Evolutionary conservation across 2,888 invertebrate species (phyloP).

Genomic region (Celastrina argiolus): DNA sequence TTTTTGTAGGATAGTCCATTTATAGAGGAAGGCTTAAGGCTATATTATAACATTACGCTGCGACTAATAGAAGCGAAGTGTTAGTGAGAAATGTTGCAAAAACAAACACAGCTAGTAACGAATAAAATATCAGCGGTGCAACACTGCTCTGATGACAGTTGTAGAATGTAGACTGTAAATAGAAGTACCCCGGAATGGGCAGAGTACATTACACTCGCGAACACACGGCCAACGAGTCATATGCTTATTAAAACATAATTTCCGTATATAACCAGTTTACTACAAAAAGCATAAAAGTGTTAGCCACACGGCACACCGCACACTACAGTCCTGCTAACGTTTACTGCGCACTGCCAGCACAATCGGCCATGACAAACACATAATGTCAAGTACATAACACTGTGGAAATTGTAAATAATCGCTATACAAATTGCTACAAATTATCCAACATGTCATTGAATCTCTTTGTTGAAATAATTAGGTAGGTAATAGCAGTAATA

Average conservation of each 20-base stretch:
- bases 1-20: too few species aligned
- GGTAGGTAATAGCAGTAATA: background rate
- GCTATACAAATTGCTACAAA: conserved; percentile 4
- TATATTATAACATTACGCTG: too few species aligned
- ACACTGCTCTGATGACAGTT: too few species aligned
- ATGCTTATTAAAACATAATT: background rate
- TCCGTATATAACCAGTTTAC: conserved; percentile 8
- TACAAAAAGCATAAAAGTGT: conserved; percentile 1
- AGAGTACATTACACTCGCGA: background rate
- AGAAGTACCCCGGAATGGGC: background rate
- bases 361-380: conserved; percentile 34
- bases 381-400: conserved; percentile 18
- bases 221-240: background rate
- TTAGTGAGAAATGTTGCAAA: too few species aligned
- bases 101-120: too few species aligned
- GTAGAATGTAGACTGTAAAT: too few species aligned
- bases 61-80: too few species aligned
- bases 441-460: background rate
- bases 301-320: conserved; percentile 11
- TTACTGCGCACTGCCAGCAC: conserved; percentile 63
- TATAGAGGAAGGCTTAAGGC: too few species aligned
- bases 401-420: background rate
- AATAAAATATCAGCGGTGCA: too few species aligned
- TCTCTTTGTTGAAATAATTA: background rate
- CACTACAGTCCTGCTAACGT: conserved; percentile 25